These are phyloP conservation scores for Pomatostomus ruficeps DNA, from an alignment of 2,113 vertebrate species.

Conservation along the genomic window DNA sequence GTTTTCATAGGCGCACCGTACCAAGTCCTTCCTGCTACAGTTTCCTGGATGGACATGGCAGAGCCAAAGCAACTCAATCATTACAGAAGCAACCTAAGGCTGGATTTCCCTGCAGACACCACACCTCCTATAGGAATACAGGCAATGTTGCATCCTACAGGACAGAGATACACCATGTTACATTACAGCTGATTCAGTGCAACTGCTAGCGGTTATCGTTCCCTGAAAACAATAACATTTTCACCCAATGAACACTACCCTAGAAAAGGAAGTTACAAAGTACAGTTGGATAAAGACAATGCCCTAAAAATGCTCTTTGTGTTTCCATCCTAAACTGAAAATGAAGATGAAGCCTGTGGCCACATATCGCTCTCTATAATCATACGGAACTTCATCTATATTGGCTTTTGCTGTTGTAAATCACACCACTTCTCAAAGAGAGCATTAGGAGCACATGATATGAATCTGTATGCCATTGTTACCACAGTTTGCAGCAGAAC, in stretches of 20 bases:
- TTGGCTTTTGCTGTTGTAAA: background rate
- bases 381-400: background rate
- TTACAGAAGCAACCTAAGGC: background rate
- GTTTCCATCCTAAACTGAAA: background rate
- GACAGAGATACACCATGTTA: background rate
- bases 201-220: background rate
- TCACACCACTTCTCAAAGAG: background rate
- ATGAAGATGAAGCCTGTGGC: background rate
- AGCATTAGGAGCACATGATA: background rate
- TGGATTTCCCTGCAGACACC: background rate
- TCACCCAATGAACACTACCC: background rate
- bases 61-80: background rate
- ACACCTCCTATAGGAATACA: background rate
- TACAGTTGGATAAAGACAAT: background rate
- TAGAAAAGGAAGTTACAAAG: background rate
- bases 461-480: background rate
- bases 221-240: background rate
- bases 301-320: background rate
- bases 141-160: background rate
- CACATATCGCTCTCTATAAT: background rate
- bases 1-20: accelerated
- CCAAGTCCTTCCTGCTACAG: background rate
- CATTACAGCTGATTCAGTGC: background rate
- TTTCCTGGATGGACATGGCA: background rate
- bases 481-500: background rate